Evolutionary conservation across 2,888 invertebrate genomes (phyloP).

Genomic region (Corbicula japonica): DNA sequence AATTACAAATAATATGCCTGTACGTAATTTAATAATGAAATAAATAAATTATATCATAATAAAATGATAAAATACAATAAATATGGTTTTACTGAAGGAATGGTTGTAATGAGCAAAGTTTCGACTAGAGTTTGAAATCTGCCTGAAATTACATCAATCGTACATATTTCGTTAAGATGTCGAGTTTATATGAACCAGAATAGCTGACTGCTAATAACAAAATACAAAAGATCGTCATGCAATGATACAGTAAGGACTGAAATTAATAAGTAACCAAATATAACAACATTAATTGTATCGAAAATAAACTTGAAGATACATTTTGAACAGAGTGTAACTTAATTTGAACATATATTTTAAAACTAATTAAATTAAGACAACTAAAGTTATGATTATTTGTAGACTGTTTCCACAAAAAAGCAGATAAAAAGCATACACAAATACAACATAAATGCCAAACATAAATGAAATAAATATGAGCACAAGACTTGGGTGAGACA

Average conservation of each 20-base stretch:
- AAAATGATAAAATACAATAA: too few species aligned
- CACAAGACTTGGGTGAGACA: constrained; percentile 20
- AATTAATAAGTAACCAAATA: constrained; percentile 1
- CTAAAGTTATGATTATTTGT: constrained; percentile 62
- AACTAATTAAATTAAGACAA: constrained; percentile 54
- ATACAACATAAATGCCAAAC: constrained; percentile 38
- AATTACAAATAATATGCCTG: too few species aligned
- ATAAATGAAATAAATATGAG: constrained; percentile 36
- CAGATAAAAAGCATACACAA: constrained; percentile 20
- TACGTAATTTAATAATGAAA: too few species aligned
- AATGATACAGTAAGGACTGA: too few species aligned
- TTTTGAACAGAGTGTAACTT: constrained; percentile 16
- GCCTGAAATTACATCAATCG: too few species aligned
- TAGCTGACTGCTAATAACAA: neutral
- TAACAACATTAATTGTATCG: neutral
- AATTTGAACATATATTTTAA: constrained; percentile 18
- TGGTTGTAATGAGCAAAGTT: constrained; percentile 37
- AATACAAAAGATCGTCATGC: constrained; percentile 13
- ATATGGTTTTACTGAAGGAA: too few species aligned
- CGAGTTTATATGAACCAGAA: constrained; percentile 17
- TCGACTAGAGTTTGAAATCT: too few species aligned
- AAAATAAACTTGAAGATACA: neutral
- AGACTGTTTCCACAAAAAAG: constrained; percentile 13
- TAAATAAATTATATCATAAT: too few species aligned
- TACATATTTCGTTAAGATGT: too few species aligned